phyloP scores from a whole-genome alignment of 2,888 invertebrate genomes.

The Digitonthophagus gazella region DNA sequence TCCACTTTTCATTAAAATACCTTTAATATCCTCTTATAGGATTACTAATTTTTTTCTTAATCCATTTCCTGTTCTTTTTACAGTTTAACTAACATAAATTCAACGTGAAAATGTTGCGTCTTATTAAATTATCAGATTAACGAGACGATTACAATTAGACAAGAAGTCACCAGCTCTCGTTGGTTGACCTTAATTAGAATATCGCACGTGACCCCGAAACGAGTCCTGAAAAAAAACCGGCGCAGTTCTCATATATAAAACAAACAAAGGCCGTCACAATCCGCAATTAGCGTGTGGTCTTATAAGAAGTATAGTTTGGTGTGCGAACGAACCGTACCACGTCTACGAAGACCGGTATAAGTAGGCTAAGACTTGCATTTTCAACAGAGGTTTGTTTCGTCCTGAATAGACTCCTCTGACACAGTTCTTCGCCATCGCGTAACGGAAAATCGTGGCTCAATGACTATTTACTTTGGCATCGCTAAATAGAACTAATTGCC shows the following conservation, averaged over 20 bases:
- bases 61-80: too few relatives aligned
- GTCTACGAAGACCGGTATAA: constrained; percentile 18
- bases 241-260: background rate
- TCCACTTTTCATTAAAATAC: too few relatives aligned
- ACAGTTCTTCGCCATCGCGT: constrained; percentile 29
- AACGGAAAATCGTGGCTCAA: background rate
- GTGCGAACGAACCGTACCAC: background rate
- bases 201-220: background rate
- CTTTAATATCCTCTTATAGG: too few relatives aligned
- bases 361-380: constrained; percentile 38
- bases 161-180: background rate
- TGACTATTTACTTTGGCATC: constrained; percentile 15
- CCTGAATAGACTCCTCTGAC: constrained; percentile 35
- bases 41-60: too few relatives aligned
- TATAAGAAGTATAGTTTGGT: background rate
- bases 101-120: too few relatives aligned
- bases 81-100: too few relatives aligned
- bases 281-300: background rate
- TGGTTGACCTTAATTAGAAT: background rate
- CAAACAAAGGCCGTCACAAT: background rate
- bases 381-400: constrained; percentile 36
- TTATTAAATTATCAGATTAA: background rate
- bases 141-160: background rate
- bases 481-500: background rate
- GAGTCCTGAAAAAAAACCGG: background rate